Conservation (phyloP, 2,888 invertebrate species). For the Melikaiella ostensackeni region DNA sequence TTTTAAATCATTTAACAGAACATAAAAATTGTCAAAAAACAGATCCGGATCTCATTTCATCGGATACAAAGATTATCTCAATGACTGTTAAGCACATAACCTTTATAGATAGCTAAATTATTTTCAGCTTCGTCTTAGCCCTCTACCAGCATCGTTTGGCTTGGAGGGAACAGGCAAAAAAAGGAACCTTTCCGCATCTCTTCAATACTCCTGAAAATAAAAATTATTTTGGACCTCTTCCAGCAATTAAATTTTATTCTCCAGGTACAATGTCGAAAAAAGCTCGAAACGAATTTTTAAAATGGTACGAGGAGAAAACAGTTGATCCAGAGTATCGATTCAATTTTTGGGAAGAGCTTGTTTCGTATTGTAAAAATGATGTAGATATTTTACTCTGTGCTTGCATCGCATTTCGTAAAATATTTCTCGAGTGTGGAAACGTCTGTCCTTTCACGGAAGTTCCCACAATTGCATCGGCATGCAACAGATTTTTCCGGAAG, state of each 20-base stretch:
- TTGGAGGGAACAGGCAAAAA: slow-evolving; percentile 1
- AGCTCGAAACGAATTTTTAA: slow-evolving; percentile 40
- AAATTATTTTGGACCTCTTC: slow-evolving; percentile 53
- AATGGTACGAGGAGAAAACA: slow-evolving; percentile 47
- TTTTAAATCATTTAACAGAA: too few species aligned
- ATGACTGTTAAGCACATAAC: background rate
- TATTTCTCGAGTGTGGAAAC: too few species aligned
- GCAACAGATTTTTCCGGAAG: slow-evolving; percentile 50
- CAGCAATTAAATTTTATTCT: too few species aligned
- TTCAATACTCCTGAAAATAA: slow-evolving; percentile 55
- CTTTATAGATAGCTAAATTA: too few species aligned
- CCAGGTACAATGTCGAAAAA: slow-evolving; percentile 41
- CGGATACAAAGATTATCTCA: too few species aligned
- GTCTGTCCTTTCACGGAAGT: background rate
- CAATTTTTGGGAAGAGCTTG: too few species aligned
- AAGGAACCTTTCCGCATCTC: slow-evolving; percentile 57
- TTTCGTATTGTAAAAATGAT: slow-evolving; percentile 54
- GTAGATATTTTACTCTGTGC: background rate
- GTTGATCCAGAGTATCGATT: slow-evolving; percentile 44
- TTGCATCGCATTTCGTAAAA: too few species aligned
- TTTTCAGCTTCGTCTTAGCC: too few species aligned
- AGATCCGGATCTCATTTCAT: too few species aligned
- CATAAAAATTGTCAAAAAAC: too few species aligned
- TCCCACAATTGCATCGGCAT: slow-evolving; percentile 58
- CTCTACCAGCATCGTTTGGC: background rate